These are phyloP conservation scores for Lissocephala sabroskyi DNA, from an alignment of 2,888 invertebrate species.

Conservation along the genomic window DNA sequence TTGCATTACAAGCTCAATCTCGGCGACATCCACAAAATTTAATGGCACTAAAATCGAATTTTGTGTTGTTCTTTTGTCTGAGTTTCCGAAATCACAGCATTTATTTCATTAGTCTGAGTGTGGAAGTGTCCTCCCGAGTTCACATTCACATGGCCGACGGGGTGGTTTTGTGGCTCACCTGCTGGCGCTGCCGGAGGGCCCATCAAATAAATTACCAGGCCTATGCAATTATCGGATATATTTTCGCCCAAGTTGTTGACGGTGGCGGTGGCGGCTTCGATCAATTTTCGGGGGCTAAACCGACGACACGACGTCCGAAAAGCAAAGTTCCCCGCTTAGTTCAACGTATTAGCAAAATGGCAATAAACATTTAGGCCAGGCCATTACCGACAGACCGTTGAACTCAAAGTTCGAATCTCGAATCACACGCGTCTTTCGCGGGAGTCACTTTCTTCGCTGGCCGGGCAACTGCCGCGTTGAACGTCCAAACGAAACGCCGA, in stretches of 20 bases:
- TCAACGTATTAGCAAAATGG: background rate
- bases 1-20: no score
- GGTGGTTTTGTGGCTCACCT: background rate
- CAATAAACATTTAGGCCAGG: slow-evolving; percentile 20
- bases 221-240: slow-evolving; percentile 50
- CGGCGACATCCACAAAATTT: no score
- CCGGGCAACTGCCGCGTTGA: slow-evolving; percentile 13
- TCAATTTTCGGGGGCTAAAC: slow-evolving; percentile 17
- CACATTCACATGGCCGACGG: slow-evolving; percentile 4
- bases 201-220: slow-evolving; percentile 45
- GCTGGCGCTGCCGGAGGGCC: slow-evolving; percentile 13
- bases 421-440: no score
- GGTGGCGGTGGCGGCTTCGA: slow-evolving; percentile 26
- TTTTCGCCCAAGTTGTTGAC: slow-evolving; percentile 14
- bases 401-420: slow-evolving; percentile 1
- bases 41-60: slow-evolving; percentile 26
- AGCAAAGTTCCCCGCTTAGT: no score
- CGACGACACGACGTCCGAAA: no score
- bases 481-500: slow-evolving; percentile 44
- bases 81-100: no score
- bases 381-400: slow-evolving; percentile 20
- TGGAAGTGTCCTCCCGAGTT: no score
- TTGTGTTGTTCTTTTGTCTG: background rate
- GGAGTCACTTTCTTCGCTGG: no score
- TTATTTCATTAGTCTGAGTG: no score